Evolutionary conservation across 2,113 vertebrate species (phyloP).

Genomic region (Mastomys coucha): DNA sequence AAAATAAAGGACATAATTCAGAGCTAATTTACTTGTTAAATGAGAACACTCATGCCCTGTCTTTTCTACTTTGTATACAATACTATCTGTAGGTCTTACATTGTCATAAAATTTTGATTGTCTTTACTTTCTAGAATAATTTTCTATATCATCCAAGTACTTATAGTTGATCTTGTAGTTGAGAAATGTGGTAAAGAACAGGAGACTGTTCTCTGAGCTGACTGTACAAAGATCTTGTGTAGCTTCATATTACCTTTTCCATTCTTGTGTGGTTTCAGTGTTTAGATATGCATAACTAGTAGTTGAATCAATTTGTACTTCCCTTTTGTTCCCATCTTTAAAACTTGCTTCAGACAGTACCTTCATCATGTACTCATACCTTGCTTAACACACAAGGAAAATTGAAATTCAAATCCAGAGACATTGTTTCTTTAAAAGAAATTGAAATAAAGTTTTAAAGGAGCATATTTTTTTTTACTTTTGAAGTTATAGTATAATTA

Average conservation of each 20-base stretch:
- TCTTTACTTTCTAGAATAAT: not conserved
- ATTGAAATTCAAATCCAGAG: constrained; percentile 7
- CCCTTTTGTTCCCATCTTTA: not conserved
- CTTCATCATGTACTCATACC: not conserved
- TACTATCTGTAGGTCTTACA: not conserved
- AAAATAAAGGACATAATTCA: not conserved
- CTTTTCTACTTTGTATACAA: not conserved
- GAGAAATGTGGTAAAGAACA: not conserved
- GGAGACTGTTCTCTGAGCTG: not conserved
- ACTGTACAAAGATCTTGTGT: not conserved
- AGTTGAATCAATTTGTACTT: not conserved
- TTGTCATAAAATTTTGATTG: not conserved
- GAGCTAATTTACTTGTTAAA: not conserved
- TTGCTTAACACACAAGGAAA: not conserved
- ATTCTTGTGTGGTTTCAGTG: not conserved
- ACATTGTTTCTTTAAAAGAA: not conserved
- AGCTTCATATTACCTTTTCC: not conserved
- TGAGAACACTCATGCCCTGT: not conserved
- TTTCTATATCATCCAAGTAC: not conserved
- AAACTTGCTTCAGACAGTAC: not conserved
- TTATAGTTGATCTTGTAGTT: not conserved
- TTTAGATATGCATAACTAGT: not conserved
- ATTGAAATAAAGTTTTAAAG: constrained; percentile 15
- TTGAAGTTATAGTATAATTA: not conserved
- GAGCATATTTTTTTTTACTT: not conserved